Evolutionary conservation across 1,140 invertebrate genomes (phyloP).

Genomic region (Uloborus diversus): DNA sequence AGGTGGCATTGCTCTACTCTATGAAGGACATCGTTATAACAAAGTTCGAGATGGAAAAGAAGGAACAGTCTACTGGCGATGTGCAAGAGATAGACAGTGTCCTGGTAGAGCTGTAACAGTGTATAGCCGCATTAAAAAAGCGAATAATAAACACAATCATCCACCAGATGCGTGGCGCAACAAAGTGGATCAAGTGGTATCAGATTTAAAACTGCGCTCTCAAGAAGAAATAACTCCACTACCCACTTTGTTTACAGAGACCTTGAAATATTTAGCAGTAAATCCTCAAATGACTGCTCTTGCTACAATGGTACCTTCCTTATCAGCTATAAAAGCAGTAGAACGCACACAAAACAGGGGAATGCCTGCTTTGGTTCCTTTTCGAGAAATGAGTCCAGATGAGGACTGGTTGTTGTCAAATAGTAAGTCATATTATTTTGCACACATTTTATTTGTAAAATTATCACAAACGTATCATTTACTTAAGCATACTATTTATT

Average conservation of each 20-base stretch:
- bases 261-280: conserved; percentile 60
- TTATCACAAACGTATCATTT: background rate
- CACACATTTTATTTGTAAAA: background rate
- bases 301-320: conserved; percentile 57
- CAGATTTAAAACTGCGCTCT: conserved; percentile 55
- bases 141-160: conserved; percentile 63
- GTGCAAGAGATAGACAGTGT: conserved; percentile 61
- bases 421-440: conserved; percentile 31
- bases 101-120: conserved; percentile 62
- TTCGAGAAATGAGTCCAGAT: conserved; percentile 44
- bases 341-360: conserved; percentile 44
- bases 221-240: conserved; percentile 56
- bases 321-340: conserved; percentile 56
- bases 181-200: conserved; percentile 57
- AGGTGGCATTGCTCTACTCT: conserved; percentile 61
- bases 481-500: conserved; percentile 6
- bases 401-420: conserved; percentile 46
- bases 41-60: conserved; percentile 62
- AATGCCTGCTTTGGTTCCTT: conserved; percentile 48
- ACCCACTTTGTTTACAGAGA: conserved; percentile 59
- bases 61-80: conserved; percentile 63
- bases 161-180: conserved; percentile 60
- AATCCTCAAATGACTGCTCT: conserved; percentile 59
- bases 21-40: conserved; percentile 62
- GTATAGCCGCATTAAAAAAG: conserved; percentile 62